Conservation (phyloP, 2,888 invertebrate genomes). For the Seira ritae region DNA sequence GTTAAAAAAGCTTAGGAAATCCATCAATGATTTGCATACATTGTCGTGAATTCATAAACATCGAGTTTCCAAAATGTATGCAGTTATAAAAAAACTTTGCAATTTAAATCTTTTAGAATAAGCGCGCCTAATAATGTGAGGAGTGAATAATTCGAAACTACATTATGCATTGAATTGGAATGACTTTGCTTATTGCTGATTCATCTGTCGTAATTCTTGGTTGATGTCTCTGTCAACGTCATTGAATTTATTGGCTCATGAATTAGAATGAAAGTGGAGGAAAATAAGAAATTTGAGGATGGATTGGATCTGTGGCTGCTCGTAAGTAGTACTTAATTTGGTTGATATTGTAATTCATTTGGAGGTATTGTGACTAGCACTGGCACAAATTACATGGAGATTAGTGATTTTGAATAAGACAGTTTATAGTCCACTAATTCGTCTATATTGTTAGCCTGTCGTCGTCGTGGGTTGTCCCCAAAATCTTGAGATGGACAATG, state of each 20-base stretch:
- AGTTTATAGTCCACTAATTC: background rate
- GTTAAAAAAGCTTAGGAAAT: background rate
- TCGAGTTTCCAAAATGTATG: background rate
- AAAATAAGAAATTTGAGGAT: background rate
- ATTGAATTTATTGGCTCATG: conserved; percentile 13
- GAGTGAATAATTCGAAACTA: background rate
- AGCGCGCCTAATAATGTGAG: background rate
- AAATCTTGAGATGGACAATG: conserved; percentile 19
- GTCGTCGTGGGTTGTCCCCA: conserved; percentile 17
- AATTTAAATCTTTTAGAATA: background rate
- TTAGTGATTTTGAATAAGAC: background rate
- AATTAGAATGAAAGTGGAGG: conserved; percentile 1
- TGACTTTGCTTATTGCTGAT: background rate
- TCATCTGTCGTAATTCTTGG: background rate
- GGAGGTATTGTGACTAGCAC: background rate
- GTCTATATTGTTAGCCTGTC: background rate
- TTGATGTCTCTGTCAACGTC: conserved; percentile 15
- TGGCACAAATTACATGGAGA: background rate
- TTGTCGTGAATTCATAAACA: background rate
- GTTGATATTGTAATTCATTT: background rate
- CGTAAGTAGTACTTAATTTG: background rate
- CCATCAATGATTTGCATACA: background rate
- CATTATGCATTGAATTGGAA: background rate
- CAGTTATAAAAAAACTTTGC: conserved; percentile 13
- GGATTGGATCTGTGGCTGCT: background rate